phyloP scores from a whole-genome alignment of 2,888 invertebrate species.

The Tachina grossa region DNA sequence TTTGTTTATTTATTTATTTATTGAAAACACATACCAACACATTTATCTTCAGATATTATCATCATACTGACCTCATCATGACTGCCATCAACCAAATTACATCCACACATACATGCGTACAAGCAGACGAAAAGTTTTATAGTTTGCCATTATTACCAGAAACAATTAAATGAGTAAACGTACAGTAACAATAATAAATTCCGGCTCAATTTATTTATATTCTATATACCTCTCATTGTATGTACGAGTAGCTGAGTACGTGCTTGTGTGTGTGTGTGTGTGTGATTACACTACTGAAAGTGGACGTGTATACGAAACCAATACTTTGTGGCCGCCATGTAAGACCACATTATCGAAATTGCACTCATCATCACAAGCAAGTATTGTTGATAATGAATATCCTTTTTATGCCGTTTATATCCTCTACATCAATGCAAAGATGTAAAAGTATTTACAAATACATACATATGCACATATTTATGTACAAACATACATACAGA shows the following conservation, averaged over 20 bases:
- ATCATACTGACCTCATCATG: not conserved
- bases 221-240: slow-evolving; percentile 15
- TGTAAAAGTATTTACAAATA: slow-evolving; percentile 15
- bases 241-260: too few species aligned
- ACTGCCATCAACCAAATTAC: not conserved
- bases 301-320: slow-evolving; percentile 65
- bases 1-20: slow-evolving; percentile 17
- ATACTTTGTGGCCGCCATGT: slow-evolving; percentile 70
- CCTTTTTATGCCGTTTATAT: slow-evolving; percentile 44
- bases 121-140: slow-evolving; percentile 23
- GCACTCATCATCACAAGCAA: slow-evolving; percentile 66
- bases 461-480: not conserved
- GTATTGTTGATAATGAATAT: slow-evolving; percentile 66
- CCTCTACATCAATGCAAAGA: slow-evolving; percentile 28
- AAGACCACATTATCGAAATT: slow-evolving; percentile 70
- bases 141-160: slow-evolving; percentile 24
- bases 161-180: slow-evolving; percentile 12
- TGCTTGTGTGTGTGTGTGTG: slow-evolving; percentile 17
- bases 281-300: slow-evolving; percentile 43
- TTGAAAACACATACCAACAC: not conserved
- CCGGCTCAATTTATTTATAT: not conserved
- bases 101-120: not conserved
- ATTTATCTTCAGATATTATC: slow-evolving; percentile 3
- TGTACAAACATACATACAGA: not conserved
- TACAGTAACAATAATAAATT: not conserved